Evolutionary conservation across 2,113 vertebrate genomes (phyloP), one percentile per base, ranked within the genome.

Genomic region (Nematolebias whitei): DNA sequence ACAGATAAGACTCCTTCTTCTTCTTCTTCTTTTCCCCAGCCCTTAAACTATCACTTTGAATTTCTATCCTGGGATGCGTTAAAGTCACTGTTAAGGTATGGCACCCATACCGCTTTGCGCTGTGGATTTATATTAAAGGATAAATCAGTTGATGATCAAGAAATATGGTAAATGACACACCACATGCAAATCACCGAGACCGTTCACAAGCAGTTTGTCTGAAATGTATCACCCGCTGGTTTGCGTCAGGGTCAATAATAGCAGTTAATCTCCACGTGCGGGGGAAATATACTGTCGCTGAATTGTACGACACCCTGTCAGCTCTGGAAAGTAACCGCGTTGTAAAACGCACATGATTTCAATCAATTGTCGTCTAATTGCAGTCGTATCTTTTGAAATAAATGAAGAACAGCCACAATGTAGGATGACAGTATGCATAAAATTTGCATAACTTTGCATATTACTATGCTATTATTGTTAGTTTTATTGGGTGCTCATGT

Each of bases 361-460:
- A 89, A 91, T 91, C 87, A 89, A 68, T 66, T 88, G 84, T 87
- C 82, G 61, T 76, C 85, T 90, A 91, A 90, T 90, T 90, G 84
- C 74, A 68, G 85, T 47, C 76, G 24, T 67, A 81, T 72, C 76
- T 84, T 85, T 75, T 79, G 80, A 87, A 87, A 86, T 35, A 73
- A 78, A 76, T 56, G 67, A 55, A 65, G 77, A 76, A 69, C 52
- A 41, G 82, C 79, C 78, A 60, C 80, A 53, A 82, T 85, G 82
- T 82, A 78, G 80, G 84, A 80, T 87, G 88, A 89, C 89, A 85
- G 82, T 80, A 4, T 87, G 87, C 87, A 89, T 89, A 84, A 64
- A 71, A 88, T 91, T 91, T 70, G 80, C 89, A 89, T 89, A 82
- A 76, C 65, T 89, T 86, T 85, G 85, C 86, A 88, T 88, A 88